These are phyloP conservation scores for Meda fulgida DNA, from an alignment of 2,797 vertebrate genomes.

Conservation along the genomic window DNA sequence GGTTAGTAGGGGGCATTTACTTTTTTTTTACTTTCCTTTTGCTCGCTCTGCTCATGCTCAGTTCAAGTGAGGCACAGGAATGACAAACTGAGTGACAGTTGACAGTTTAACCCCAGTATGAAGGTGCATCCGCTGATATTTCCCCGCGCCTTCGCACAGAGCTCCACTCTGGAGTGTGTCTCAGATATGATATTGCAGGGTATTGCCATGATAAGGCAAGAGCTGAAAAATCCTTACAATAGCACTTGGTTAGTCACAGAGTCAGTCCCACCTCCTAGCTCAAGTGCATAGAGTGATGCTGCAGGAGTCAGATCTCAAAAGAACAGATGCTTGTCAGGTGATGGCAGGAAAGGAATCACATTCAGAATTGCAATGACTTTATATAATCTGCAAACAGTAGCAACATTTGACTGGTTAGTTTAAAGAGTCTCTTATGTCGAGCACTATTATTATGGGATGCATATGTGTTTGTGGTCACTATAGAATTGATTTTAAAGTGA, in stretches of 20 bases:
- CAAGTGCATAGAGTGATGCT: background rate
- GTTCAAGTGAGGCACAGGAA: background rate
- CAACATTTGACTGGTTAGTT: background rate
- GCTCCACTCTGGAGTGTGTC: background rate
- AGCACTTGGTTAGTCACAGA: background rate
- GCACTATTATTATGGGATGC: background rate
- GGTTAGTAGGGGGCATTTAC: background rate
- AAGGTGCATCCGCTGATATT: constrained; percentile 9
- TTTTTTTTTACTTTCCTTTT: background rate
- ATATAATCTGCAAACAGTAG: background rate
- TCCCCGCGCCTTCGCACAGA: background rate
- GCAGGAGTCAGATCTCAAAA: constrained; percentile 8
- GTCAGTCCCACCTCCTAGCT: background rate
- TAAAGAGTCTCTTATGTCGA: background rate
- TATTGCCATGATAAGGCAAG: constrained; percentile 10
- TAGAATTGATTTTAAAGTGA: background rate
- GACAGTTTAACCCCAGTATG: background rate
- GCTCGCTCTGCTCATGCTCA: background rate
- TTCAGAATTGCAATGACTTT: background rate
- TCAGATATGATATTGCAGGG: constrained; percentile 17
- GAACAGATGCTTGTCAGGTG: background rate
- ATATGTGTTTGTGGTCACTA: background rate
- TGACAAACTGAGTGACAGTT: background rate
- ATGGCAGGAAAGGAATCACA: background rate
- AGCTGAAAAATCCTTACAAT: background rate